A percentile compares a stretch with the other conserved stretches of the same genome.
These are phyloP conservation scores for Botia almorhae DNA, from an alignment of 2,797 vertebrate genomes.

Conservation along the genomic window DNA sequence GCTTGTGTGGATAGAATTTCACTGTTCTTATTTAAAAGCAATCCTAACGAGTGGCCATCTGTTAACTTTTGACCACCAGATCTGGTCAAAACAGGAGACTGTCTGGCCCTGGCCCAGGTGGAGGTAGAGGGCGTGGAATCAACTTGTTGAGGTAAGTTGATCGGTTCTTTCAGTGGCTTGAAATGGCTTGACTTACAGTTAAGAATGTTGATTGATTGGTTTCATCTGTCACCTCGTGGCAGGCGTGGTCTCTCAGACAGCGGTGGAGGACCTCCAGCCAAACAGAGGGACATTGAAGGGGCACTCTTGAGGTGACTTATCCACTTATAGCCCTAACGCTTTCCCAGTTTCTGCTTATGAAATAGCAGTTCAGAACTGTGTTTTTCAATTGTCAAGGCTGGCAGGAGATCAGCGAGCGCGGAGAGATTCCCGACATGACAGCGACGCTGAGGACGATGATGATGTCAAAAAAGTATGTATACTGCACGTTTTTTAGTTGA, in stretches of 20 bases:
- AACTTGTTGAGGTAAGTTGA: constrained; percentile 88
- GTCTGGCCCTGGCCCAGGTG: constrained; percentile 90
- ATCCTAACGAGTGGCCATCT: neutral
- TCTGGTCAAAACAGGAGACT: constrained; percentile 89
- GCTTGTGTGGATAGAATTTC: neutral
- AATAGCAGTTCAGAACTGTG: no score
- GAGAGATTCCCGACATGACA: constrained; percentile 97
- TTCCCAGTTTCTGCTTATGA: no score
- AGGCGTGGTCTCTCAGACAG: constrained; percentile 99
- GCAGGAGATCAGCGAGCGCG: constrained; percentile 94
- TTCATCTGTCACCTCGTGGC: neutral
- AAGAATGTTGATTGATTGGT: neutral
- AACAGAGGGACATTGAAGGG: constrained; percentile 97
- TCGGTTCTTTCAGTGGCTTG: neutral
- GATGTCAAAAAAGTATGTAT: constrained; percentile 83
- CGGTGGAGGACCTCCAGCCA: constrained; percentile 94
- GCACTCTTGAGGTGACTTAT: constrained; percentile 87
- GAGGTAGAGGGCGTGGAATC: constrained; percentile 96
- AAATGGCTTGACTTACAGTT: no score
- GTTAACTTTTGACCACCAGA: constrained; percentile 69
- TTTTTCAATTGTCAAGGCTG: constrained; percentile 77
- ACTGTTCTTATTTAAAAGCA: neutral
- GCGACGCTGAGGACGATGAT: constrained; percentile 98
- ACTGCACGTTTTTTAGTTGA: neutral
- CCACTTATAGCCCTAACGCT: no score